Conservation (phyloP, 2,797 vertebrate genomes). For the Pangasius djambal region DNA sequence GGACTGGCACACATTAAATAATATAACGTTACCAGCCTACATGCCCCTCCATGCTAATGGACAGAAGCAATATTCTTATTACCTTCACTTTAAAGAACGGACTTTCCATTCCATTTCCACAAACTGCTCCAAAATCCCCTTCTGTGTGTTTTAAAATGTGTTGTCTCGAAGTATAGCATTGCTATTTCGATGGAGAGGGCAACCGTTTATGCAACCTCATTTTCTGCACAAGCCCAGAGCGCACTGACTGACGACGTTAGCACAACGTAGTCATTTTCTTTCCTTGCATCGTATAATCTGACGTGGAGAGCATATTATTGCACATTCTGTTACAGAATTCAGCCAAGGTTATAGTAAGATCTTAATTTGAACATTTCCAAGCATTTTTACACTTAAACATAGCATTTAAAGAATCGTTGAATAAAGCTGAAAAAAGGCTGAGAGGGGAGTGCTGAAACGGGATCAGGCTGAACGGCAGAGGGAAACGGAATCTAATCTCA, state of each 20-base stretch:
- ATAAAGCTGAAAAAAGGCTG: not conserved
- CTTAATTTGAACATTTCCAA: not conserved
- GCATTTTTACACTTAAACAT: not conserved
- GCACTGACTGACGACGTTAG: not conserved
- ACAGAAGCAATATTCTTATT: not conserved
- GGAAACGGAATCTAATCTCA: constrained; percentile 34
- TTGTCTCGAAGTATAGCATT: not conserved
- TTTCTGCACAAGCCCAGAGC: not conserved
- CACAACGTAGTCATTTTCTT: not conserved
- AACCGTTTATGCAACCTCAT: not conserved
- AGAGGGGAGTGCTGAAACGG: not conserved
- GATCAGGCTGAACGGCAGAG: not conserved
- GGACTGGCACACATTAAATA: not conserved
- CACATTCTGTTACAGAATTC: not conserved
- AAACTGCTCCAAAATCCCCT: not conserved
- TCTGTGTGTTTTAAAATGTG: not conserved
- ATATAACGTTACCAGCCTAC: not conserved
- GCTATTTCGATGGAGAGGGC: not conserved
- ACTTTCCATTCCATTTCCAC: not conserved
- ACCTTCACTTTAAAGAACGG: not conserved
- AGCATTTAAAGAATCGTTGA: not conserved
- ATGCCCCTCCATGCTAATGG: not conserved
- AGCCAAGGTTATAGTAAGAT: not conserved
- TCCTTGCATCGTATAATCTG: not conserved
- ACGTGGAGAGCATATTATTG: not conserved